These are phyloP conservation scores for Graptemys geographica DNA, from an alignment of 2,797 vertebrate genomes.

Conservation along the genomic window DNA sequence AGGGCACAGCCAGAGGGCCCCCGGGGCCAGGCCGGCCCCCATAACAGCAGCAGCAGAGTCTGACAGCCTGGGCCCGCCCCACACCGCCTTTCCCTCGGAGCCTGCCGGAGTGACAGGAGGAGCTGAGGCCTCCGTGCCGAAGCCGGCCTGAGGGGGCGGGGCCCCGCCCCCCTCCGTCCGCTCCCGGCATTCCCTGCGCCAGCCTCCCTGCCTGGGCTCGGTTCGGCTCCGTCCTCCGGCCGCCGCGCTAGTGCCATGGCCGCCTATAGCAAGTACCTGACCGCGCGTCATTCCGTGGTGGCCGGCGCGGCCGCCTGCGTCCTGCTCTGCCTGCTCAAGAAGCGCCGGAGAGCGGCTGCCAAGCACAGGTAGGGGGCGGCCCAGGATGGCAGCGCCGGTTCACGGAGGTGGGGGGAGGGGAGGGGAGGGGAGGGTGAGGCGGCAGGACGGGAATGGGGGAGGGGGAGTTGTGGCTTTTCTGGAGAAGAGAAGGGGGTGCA, in stretches of 20 bases:
- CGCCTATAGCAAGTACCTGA: conserved; percentile 91
- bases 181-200: conserved; percentile 42
- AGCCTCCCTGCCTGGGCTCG: conserved; percentile 47
- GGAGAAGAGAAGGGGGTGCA: background rate
- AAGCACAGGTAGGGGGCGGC: conserved; percentile 84
- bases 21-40: background rate
- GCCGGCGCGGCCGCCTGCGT: conserved; percentile 88
- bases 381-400: background rate
- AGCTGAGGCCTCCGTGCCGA: background rate
- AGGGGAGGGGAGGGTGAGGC: background rate
- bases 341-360: conserved; percentile 75
- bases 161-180: background rate
- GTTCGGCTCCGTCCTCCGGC: conserved; percentile 17
- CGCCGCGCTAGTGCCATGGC: conserved; percentile 86
- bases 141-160: background rate
- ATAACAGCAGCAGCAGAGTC: background rate
- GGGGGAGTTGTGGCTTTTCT: background rate
- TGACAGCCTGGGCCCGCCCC: background rate
- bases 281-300: conserved; percentile 88
- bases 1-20: rapidly evolving
- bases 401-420: background rate
- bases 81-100: background rate
- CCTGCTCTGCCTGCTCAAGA: conserved; percentile 85
- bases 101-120: background rate
- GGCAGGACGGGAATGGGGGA: background rate